A percentile compares a stretch with the other conserved stretches of the same genome.
Conservation (phyloP, 2,888 invertebrate species). For the Stenolophus ochropezus region DNA sequence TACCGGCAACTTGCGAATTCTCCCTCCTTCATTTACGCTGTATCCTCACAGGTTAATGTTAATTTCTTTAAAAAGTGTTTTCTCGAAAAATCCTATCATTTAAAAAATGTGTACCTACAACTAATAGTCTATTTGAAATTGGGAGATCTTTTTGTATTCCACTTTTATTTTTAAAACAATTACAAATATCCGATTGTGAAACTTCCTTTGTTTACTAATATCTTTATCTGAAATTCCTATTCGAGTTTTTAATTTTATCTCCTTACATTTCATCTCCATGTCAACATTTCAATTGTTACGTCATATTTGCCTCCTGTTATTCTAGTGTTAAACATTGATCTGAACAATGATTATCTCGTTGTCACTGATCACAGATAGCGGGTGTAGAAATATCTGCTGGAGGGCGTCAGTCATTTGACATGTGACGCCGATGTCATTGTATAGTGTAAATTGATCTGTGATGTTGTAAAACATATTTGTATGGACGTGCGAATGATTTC, state of each 20-base stretch:
- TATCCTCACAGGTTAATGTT: too few relatives aligned
- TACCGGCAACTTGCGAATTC: too few relatives aligned
- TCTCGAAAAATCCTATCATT: too few relatives aligned
- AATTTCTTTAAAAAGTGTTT: too few relatives aligned
- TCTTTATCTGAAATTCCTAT: not conserved
- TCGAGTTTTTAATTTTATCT: not conserved
- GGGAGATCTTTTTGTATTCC: too few relatives aligned
- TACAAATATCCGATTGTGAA: too few relatives aligned
- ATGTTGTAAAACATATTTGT: slow-evolving; percentile 33
- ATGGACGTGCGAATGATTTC: slow-evolving; percentile 10
- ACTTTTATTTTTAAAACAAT: too few relatives aligned
- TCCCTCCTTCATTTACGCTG: too few relatives aligned
- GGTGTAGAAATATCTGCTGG: slow-evolving; percentile 7
- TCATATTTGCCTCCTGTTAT: not conserved
- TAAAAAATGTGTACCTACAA: too few relatives aligned
- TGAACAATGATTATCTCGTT: slow-evolving; percentile 9
- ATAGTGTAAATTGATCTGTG: slow-evolving; percentile 1
- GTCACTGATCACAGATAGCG: slow-evolving; percentile 10
- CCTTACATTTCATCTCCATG: not conserved
- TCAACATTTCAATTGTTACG: not conserved
- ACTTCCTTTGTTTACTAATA: too few relatives aligned
- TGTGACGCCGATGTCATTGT: not conserved
- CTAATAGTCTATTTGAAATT: too few relatives aligned
- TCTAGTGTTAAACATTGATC: not conserved
- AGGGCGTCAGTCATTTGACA: not conserved